Conservation (phyloP, 1,140 invertebrate species). For the Atta texana region DNA sequence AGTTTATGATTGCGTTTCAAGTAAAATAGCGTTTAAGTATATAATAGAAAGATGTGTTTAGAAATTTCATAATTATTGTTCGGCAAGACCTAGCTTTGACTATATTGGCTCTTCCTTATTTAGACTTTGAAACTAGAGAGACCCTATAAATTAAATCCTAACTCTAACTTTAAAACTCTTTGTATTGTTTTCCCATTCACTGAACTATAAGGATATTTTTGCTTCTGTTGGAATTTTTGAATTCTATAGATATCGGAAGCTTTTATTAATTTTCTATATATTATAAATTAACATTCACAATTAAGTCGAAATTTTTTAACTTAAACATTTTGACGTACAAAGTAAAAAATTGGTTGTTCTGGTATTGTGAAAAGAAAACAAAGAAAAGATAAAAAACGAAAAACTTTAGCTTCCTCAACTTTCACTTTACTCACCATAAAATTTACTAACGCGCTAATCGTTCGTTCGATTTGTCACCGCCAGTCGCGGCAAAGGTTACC, state of each 20-base stretch:
- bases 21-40: too few relatives aligned
- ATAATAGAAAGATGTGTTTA: too few relatives aligned
- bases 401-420: conserved; percentile 1
- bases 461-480: conserved; percentile 59
- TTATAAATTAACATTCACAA: not conserved
- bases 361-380: not conserved
- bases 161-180: too few relatives aligned
- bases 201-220: not conserved
- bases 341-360: not conserved
- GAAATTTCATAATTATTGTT: too few relatives aligned
- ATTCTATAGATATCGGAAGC: not conserved
- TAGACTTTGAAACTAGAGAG: not conserved
- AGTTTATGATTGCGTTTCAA: too few relatives aligned
- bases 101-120: too few relatives aligned
- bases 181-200: not conserved
- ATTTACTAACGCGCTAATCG: conserved; percentile 49
- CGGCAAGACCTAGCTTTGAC: too few relatives aligned
- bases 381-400: not conserved
- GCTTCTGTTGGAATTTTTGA: not conserved
- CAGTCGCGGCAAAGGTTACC: conserved; percentile 46
- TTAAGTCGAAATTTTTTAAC: not conserved
- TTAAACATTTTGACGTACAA: not conserved
- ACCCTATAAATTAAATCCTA: not conserved
- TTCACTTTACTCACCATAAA: conserved; percentile 26
- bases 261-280: conserved; percentile 1